Conservation (phyloP, 2,888 invertebrate genomes). For the Sesia bembeciformis region DNA sequence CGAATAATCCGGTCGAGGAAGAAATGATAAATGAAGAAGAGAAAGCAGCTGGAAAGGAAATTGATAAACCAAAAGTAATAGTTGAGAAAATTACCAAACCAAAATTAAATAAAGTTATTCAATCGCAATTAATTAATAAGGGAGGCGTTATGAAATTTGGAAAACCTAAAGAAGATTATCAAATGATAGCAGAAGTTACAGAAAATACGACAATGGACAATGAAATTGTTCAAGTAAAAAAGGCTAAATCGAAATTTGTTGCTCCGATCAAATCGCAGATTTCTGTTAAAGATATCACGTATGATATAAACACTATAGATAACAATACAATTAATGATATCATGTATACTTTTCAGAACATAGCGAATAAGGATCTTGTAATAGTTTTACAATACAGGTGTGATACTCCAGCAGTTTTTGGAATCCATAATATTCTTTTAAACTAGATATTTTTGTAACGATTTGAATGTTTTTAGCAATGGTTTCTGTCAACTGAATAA, state of each 20-base stretch:
- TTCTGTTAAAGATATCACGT: conserved; percentile 34
- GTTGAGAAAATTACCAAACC: conserved; percentile 4
- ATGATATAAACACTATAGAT: conserved; percentile 22
- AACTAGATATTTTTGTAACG: too few species aligned
- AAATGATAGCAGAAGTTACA: conserved; percentile 1
- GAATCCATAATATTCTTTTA: too few species aligned
- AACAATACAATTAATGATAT: conserved; percentile 2
- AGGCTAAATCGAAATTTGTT: conserved; percentile 35
- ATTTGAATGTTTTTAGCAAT: conserved; percentile 30
- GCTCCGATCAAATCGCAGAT: conserved; percentile 46
- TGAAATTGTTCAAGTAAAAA: conserved; percentile 21
- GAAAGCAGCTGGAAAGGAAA: neutral
- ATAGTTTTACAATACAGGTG: conserved; percentile 38
- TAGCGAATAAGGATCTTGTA: neutral
- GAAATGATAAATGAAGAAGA: conserved; percentile 4
- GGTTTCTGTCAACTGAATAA: conserved; percentile 50
- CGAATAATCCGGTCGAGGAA: conserved; percentile 13
- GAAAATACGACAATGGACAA: conserved; percentile 2
- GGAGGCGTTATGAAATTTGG: conserved; percentile 53
- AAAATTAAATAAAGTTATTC: conserved; percentile 25
- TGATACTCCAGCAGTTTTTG: conserved; percentile 4
- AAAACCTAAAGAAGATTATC: conserved; percentile 24
- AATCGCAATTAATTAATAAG: conserved; percentile 48
- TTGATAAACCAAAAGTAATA: neutral
- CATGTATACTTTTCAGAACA: neutral